A percentile compares a stretch with the other conserved stretches of the same genome.
These are phyloP conservation scores for Drosophila ercepeae DNA, from an alignment of 1,140 invertebrate species.

Conservation along the genomic window DNA sequence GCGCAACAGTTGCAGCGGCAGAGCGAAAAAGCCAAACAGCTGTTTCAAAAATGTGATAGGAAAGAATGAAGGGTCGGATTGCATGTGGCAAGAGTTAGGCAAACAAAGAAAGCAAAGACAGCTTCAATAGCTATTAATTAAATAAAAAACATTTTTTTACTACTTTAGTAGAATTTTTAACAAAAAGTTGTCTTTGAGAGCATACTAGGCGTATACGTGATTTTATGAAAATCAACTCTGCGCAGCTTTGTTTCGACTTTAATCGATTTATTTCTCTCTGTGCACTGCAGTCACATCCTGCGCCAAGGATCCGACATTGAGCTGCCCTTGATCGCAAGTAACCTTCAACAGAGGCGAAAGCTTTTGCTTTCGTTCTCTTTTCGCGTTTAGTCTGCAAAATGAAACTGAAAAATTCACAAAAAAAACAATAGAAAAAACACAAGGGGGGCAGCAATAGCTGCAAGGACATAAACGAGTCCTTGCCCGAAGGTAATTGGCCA, in stretches of 20 bases:
- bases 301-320: slow-evolving; percentile 72
- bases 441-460: neutral
- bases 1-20: slow-evolving; percentile 65
- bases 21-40: slow-evolving; percentile 38
- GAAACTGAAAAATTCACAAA: slow-evolving; percentile 10
- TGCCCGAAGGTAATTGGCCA: slow-evolving; percentile 15
- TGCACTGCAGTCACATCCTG: slow-evolving; percentile 25
- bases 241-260: no score
- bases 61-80: neutral
- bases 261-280: neutral
- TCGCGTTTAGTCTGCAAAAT: slow-evolving; percentile 1
- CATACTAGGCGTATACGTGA: no score
- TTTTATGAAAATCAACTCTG: no score
- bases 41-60: slow-evolving; percentile 20
- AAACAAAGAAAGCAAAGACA: neutral
- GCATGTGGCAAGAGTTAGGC: neutral
- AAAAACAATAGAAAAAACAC: neutral
- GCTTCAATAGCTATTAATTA: no score
- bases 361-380: neutral
- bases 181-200: no score
- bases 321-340: slow-evolving; percentile 70
- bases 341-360: slow-evolving; percentile 45
- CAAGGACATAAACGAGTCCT: slow-evolving; percentile 24
- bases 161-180: no score
- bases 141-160: no score